A percentile compares a stretch with the other conserved stretches of the same genome.
phyloP scores from a whole-genome alignment of 2,888 invertebrate genomes.

The Therioaphis trifolii region DNA sequence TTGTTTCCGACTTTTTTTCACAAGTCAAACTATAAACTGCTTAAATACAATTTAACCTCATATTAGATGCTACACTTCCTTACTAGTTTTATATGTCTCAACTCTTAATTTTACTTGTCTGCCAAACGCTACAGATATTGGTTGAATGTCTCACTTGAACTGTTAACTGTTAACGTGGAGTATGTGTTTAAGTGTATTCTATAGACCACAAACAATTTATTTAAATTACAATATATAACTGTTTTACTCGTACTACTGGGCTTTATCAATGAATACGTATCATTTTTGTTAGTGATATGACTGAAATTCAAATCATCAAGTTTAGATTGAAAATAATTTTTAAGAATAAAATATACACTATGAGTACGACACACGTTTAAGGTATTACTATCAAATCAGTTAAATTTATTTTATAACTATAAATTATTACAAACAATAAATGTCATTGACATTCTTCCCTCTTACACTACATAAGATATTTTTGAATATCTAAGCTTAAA shows the following conservation, averaged over 20 bases:
- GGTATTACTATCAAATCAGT: background rate
- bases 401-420: conserved; percentile 22
- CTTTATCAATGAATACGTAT: background rate
- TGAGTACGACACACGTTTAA: background rate
- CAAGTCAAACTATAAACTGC: background rate
- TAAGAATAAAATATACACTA: background rate
- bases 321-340: background rate
- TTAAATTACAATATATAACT: background rate
- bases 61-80: background rate
- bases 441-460: conserved; percentile 6
- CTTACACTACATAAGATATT: background rate
- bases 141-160: background rate
- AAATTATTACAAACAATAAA: background rate
- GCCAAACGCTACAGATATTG: background rate
- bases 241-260: background rate
- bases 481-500: too few relatives aligned
- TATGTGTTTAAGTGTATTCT: conserved; percentile 3
- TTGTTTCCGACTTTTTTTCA: background rate
- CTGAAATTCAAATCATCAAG: background rate
- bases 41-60: background rate
- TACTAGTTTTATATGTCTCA: background rate
- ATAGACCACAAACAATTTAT: conserved; percentile 19
- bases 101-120: background rate
- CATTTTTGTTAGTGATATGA: conserved; percentile 2
- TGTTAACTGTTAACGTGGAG: background rate